These are phyloP conservation scores for Drosophila eugracilis DNA, from an alignment of 1,140 invertebrate genomes.

Conservation along the genomic window DNA sequence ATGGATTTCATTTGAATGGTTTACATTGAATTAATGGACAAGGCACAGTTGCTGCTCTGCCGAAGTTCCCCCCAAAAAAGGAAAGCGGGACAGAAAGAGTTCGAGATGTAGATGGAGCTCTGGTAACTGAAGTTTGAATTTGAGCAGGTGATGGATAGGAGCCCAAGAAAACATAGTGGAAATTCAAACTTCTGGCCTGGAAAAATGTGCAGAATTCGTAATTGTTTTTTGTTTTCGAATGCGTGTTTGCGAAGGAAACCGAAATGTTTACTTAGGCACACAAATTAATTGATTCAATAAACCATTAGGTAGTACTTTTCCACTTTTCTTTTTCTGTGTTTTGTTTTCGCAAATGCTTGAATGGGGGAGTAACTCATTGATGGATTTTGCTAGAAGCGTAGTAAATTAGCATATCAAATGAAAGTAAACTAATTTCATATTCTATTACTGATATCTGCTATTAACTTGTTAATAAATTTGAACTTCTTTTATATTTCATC, in stretches of 20 bases:
- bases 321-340: background rate
- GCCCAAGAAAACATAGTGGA: background rate
- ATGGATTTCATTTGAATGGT: constrained; percentile 79
- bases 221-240: constrained; percentile 43
- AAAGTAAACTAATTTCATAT: too few relatives aligned
- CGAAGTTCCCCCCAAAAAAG: constrained; percentile 17
- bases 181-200: background rate
- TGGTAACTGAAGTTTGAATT: constrained; percentile 6
- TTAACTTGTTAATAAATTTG: too few relatives aligned
- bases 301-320: constrained; percentile 35
- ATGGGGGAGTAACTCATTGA: constrained; percentile 3
- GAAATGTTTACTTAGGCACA: constrained; percentile 19
- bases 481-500: too few relatives aligned
- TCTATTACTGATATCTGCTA: too few relatives aligned
- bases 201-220: constrained; percentile 7
- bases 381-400: background rate
- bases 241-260: constrained; percentile 9
- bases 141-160: constrained; percentile 27
- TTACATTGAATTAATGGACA: constrained; percentile 73
- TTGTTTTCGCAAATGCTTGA: background rate
- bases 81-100: background rate
- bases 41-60: constrained; percentile 22
- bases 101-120: background rate
- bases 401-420: too few relatives aligned
- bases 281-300: constrained; percentile 35